Base-by-base conservation (phyloP, 64 coral and sea anemone genomes). In the Montipora capricornis region DNA sequence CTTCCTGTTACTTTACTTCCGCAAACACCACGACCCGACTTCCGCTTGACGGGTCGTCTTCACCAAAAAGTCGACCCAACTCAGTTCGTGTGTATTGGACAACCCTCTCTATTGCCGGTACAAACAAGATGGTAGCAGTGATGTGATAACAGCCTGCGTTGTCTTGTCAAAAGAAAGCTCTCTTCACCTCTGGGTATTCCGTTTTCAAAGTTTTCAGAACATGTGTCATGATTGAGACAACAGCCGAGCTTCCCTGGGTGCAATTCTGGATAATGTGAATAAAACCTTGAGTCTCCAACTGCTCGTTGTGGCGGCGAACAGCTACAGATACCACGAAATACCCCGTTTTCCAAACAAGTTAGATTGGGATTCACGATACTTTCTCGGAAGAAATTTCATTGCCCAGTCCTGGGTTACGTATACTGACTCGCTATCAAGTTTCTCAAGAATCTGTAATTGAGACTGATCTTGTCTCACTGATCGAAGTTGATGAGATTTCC, bases 281-380 rank as follows among this genome's bases (percentile, higher is more conserved):
- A 44, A 88, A 16, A 44, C 86, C 86, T 55, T 88, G 86, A 76
- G 86, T 76, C n/a, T 88, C 46, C 4, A 76, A 59, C 12, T 74
- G 70, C 26, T 58, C 37, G 37, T 76, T 58, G 53, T 26, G 45
- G 12, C 86, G 69, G 68, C 86, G 70, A 12, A 76, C 69, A 7
- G 20, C 86, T 76, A 88, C 86, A 44, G 86, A 88, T 24, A 88
- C 70, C 86, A 88, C 1, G 82, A 86, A 86, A 86, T 45, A n/a
- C 82, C 82, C 24, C 82, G 13, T 49, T 86, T 88, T 16, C 86
- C 86, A 29, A 73, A 88, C 60, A 6, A 64, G 60, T 64, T 11
- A 64, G 60, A 64, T 11, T 64, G 60, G 8, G 60, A 64, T 11
- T 64, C 60, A 11, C 60, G 12, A 11, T 64, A 64, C 12, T 64